Base-by-base conservation (phyloP, 2,113 vertebrate genomes). In the Lontra canadensis region DNA sequence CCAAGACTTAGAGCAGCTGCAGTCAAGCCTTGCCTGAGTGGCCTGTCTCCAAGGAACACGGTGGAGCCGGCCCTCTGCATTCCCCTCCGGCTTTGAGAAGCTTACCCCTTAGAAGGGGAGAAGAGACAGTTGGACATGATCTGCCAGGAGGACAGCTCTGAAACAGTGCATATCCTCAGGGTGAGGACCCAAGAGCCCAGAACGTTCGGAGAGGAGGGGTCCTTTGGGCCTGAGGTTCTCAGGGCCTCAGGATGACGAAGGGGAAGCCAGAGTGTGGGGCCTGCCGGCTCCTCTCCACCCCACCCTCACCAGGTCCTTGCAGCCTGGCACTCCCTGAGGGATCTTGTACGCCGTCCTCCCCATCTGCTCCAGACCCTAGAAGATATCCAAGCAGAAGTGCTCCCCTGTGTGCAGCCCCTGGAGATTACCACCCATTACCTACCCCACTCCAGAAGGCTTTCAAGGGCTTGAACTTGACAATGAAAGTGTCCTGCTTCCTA, bases 11-110 rank as follows among this genome's bases (percentile, higher is more conserved):
- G 31, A 52, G 34, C 18, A 21, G 36, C 83, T 47, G 7, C 0
- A 7, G 61, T 8, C 29, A 29, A 15, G 44, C 65, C 92, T 76
- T 6, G 11, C 21, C 74, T 86, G 36, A 0, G 0, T n/a, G 57
- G 29, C 44, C 47, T 21, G 0, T 69, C 13, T 7, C 47, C 1
- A 0, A 36, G n/a, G 61, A 6, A 12, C 25, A 10, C 0, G n/a
- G 34, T 18, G 4, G 42, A 90, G 31, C 47, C 1, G 0, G 29
- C 39, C 25, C 63, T 36, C 39, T 44, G 7, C 9, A 7, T 8
- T 44, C 25, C 59, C 13, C 49, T 82, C 67, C 29, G 29, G 29
- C 31, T 36, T 39, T 25, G n/a, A 65, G 42, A 29, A 74, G 67
- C 42, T 57, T 21, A 79, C 15, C 12, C 36, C 57, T 44, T 29